Evolutionary conservation across 2,113 vertebrate species (phyloP), one percentile per base, ranked within the genome.

Genomic region (Tricholaema leucomelas): DNA sequence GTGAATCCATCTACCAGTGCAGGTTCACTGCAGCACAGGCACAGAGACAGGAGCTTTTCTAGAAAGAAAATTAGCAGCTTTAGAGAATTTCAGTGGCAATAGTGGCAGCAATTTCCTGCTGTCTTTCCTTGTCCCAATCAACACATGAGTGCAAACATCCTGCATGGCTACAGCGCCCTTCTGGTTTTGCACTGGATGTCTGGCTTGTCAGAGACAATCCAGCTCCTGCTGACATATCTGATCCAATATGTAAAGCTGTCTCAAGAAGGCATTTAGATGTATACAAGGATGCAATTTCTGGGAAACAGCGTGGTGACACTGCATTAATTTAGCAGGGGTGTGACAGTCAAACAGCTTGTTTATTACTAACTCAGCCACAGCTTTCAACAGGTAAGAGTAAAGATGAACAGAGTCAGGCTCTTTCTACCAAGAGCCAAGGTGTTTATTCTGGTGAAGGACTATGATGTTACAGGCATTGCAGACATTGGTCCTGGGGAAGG

Each of bases 251-350:
- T 15, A 65, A 23, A 65, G 11, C 25, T 58, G 58, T 56, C 71
- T 63, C 35, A 44, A 27, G n/a, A 69, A 74, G 11, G 52, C 66
- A 7, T 69, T 38, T 1, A 10, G 33, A 79, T 58, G 15, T 5
- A 1, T 24, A n/a, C 50, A 63, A 50, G 24, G 44, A 75, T 84
- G 63, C 23, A 33, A 30, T 63, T 67, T 58, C 81, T 9, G 70
- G 74, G 46, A 78, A 93, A 73, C 83, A 35, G 40, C 25, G 28
- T 40, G 63, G 44, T 88, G 55, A 63, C 77, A 79, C 58, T 12
- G 59, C 36, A 30, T 65, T 90, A 72, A 92, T 90, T 86, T 63
- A 93, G 71, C 55, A 66, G 92, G 84, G 52, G 71, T 73, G 78
- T 79, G 74, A 60, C 46, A 82, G 78, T 50, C 67, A 35, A 71